Evolutionary conservation across 2,797 vertebrate genomes (phyloP), one percentile per base, ranked within the genome.

Genomic region (Parambassis ranga): DNA sequence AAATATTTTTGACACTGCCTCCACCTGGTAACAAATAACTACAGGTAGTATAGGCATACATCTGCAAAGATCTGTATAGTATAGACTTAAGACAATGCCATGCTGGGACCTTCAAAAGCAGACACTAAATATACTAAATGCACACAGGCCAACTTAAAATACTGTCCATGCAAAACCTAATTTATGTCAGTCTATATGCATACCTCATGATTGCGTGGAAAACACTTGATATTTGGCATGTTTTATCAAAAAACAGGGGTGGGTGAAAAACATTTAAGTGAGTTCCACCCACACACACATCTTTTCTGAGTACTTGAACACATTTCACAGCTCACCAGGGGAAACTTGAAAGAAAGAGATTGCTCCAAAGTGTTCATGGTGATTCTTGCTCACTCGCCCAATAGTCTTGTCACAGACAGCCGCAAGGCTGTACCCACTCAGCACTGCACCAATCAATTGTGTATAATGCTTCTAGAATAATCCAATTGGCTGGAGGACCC

Each of bases 401-500:
- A 49, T 57, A 73, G 31, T 59, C 63, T 74, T 76, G 79, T 83
- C 67, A 75, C 66, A 75, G 61, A 63, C 71, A 62, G 50, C 60
- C 65, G 50, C 63, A 64, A 80, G 64, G 57, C 73, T 75, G 59
- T 48, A 79, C 52, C 77, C 65, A 52, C 68, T 84, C 71, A 35
- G 43, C 28, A 28, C 33, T 11, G 1, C 32, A 58, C 74, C 65
- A 87, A 87, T 90, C 87, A 86, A 76, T 81, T 79, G 64, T 67
- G 64, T 60, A 70, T 66, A 83, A 80, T 63, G 60, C 66, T 71
- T 75, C 44, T 37, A 65, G 74, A 79, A 79, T 77, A 84, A 88
- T 85, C 73, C 75, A 86, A 84, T 86, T 86, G 84, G 66, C 75
- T 86, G 52, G 75, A 90, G 86, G 85, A 87, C 81, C 76, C 79